Evolutionary conservation across 2,113 vertebrate genomes (phyloP).

Genomic region (Xyliphius kryptos): DNA sequence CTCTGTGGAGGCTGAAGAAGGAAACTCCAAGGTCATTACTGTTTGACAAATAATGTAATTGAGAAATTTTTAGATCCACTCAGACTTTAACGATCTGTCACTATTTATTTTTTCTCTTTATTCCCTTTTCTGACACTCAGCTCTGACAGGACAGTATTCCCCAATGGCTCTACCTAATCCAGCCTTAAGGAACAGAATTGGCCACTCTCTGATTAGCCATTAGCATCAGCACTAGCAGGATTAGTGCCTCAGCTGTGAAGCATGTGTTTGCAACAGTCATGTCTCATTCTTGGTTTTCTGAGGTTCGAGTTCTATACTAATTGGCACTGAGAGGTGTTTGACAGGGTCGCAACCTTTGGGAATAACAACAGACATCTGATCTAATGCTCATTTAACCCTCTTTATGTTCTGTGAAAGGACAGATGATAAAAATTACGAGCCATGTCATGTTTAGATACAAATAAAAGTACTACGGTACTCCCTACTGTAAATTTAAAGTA

Average conservation of each 20-base stretch:
- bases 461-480: no score
- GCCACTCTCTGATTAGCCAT: constrained; percentile 65
- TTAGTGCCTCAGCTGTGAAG: constrained; percentile 20
- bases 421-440: not conserved
- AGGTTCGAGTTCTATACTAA: constrained; percentile 51
- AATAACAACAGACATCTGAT: constrained; percentile 68
- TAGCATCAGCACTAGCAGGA: constrained; percentile 55
- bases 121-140: constrained; percentile 51
- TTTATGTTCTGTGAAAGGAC: constrained; percentile 32
- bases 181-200: constrained; percentile 58
- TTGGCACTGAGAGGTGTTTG: constrained; percentile 68
- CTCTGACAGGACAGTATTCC: constrained; percentile 56
- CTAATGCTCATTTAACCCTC: constrained; percentile 63
- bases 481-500: no score
- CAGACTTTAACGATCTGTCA: constrained; percentile 40
- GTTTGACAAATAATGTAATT: no score
- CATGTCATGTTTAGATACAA: no score
- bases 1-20: no score
- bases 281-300: constrained; percentile 25
- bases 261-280: constrained; percentile 26
- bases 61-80: not conserved
- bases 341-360: constrained; percentile 52
- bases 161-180: constrained; percentile 49
- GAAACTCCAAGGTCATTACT: no score
- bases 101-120: constrained; percentile 54